Evolutionary conservation across 2,113 vertebrate species (phyloP), one percentile per base, ranked within the genome.

Genomic region (Ranitomeya imitator): DNA sequence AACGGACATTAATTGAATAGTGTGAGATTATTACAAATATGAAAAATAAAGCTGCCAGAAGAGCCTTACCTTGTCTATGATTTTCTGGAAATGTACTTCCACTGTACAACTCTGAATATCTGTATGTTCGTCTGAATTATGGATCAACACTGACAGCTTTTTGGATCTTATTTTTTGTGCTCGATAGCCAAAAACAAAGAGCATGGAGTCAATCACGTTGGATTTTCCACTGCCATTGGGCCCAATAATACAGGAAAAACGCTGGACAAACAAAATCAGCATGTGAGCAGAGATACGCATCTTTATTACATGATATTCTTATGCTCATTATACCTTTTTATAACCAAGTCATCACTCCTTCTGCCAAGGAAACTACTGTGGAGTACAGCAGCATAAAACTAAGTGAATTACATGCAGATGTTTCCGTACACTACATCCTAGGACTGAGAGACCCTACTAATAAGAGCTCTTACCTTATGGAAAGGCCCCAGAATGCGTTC

Each of bases 141-240:
- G 99, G 93, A 99, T 99, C 89, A 99, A 93, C 82, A 99, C 98
- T 0, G 97, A 98, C 45, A 99, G 94, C 71, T 99, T 99, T 95
- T 99, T 99, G 61, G 97, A 99, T 90, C 98, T 93, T 92, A 99
- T 99, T 95, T 99, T 99, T 94, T 99, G 97, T 84, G 98, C 98
- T 92, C 98, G 96, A 89, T 99, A 99, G 71, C 98, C 98, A 91
- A 99, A 99, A 10, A 99, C 98, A 95, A 99, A 99, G 74, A 99
- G 97, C 97, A 99, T 98, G 4, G 98, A 98, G 94, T 99, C 98
- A 90, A 99, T 99, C 91, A 99, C 95, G 89, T 99, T 99, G 92
- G 98, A 99, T 93, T 99, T 99, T 67, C 98, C 98, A 86, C 98
- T 99, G 91, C 98, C 98, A 86, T 99, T 99, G 67, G 98, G 98